Evolutionary conservation across 2,888 invertebrate species (phyloP).

Genomic region (Melinaea menophilus): DNA sequence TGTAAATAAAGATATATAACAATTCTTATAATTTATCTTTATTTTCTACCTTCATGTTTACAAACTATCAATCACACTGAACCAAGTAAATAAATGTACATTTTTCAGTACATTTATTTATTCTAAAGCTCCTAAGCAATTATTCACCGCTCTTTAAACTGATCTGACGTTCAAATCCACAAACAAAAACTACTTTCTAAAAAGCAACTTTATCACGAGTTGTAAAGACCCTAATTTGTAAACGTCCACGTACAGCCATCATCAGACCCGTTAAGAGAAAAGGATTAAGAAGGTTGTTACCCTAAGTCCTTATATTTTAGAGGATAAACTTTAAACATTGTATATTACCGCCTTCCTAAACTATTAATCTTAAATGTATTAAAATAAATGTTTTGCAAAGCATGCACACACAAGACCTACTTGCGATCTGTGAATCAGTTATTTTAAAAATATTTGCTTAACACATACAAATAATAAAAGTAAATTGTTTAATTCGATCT

Average conservation of each 20-base stretch:
- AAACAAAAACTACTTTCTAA: background rate
- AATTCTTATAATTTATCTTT: too few relatives aligned
- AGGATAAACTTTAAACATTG: background rate
- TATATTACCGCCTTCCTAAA: background rate
- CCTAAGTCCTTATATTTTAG: background rate
- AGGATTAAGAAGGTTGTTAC: slow-evolving; percentile 1
- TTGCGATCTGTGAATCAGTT: too few relatives aligned
- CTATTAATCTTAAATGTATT: background rate
- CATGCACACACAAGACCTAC: background rate
- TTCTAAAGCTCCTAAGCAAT: slow-evolving; percentile 3
- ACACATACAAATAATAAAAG: too few relatives aligned
- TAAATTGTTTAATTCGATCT: too few relatives aligned
- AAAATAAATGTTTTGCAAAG: background rate
- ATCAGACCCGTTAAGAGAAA: slow-evolving; percentile 1
- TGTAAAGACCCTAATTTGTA: slow-evolving; percentile 2
- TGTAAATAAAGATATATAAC: too few relatives aligned
- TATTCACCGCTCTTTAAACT: slow-evolving; percentile 5
- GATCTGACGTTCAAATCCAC: slow-evolving; percentile 1
- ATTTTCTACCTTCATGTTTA: too few relatives aligned
- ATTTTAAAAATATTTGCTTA: too few relatives aligned
- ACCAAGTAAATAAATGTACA: background rate
- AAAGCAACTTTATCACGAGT: slow-evolving; percentile 3
- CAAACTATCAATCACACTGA: background rate
- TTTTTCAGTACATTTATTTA: slow-evolving; percentile 2
- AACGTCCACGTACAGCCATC: background rate